A percentile compares a stretch with the other conserved stretches of the same genome.
Evolutionary conservation across 2,888 invertebrate genomes (phyloP).

Genomic region (Neoaliturus tenellus): DNA sequence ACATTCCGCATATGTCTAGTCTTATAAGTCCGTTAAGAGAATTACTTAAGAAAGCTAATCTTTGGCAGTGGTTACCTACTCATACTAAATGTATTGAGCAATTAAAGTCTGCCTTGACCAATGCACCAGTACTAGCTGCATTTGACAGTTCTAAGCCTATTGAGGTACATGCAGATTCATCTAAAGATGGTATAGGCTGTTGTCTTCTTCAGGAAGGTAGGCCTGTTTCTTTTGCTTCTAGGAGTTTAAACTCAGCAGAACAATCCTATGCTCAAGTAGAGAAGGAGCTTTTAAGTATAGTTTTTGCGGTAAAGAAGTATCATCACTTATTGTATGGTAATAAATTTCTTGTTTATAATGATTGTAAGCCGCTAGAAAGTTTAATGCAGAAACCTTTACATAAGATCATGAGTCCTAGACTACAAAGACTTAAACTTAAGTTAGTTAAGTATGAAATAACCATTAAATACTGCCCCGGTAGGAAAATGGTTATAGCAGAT

Average conservation of each 20-base stretch:
- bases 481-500: no score
- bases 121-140: constrained; percentile 62
- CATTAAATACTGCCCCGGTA: no score
- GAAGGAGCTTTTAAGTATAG: constrained; percentile 70
- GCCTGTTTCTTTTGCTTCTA: constrained; percentile 69
- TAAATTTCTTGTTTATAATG: constrained; percentile 55
- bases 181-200: constrained; percentile 68
- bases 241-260: constrained; percentile 68
- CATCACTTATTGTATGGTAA: constrained; percentile 66
- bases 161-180: constrained; percentile 68
- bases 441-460: no score
- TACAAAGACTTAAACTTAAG: no score
- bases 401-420: no score
- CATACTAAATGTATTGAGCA: constrained; percentile 59
- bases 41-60: constrained; percentile 60
- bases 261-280: constrained; percentile 71
- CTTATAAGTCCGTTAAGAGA: constrained; percentile 61
- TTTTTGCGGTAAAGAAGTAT: constrained; percentile 69
- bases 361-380: no score
- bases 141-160: constrained; percentile 66
- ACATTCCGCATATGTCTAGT: constrained; percentile 62
- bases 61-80: constrained; percentile 60
- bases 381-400: no score
- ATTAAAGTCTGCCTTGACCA: constrained; percentile 58
- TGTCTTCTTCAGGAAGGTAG: constrained; percentile 69